Evolutionary conservation across 53 echinoderm and acorn worm species (phyloP), one percentile per base, ranked within the genome.

Genomic region (Mesocentrotus franciscanus): DNA sequence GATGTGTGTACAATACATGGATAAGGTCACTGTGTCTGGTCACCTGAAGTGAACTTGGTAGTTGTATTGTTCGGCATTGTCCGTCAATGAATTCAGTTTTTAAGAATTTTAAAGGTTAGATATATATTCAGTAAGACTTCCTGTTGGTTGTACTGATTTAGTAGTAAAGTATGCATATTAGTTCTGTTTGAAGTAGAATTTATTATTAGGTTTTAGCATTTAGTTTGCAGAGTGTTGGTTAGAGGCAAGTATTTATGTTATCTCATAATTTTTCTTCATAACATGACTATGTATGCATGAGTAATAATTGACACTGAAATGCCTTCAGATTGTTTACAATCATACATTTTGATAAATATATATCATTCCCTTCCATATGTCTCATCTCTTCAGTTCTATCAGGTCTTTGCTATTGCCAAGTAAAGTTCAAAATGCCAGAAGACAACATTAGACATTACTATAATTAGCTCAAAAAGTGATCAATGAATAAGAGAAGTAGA

Each of bases 11-110:
- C 85, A 87, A 87, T 87, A 15, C n/a, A 87, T 87, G 87, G 12
- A n/a, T 57, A n/a, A 87, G 87, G 56, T 87, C 87, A 87, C 11
- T 61, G 66, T 66, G 91, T 91, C 64, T 91, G 91, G 91, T 64
- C 91, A 91, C 91, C 91, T 91, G 91, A 62, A 66, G n/a, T 91
- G 91, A 91, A 91, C 91, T 91, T 91, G 66, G 11, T 34, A 66
- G 29, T 58, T 57, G 57, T 58, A 91, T 87, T 59, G 59, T 87
- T 17, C 12, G 18, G 26, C 4, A 87, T 64, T 1, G 27, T 87
- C 58, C 9, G n/a, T 8, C 58, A 87, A 6, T 30, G 76, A 75
- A 75, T 75, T 26, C 10, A 12, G 20, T 83, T 39, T 35, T 35
- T 42, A 36, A 20, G 1, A 14, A 14, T 30, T 55, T 39, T 84